A percentile compares a stretch with the other conserved stretches of the same genome.
These are phyloP conservation scores for Andrena chrysosceles DNA, from an alignment of 2,888 invertebrate species.

Conservation along the genomic window DNA sequence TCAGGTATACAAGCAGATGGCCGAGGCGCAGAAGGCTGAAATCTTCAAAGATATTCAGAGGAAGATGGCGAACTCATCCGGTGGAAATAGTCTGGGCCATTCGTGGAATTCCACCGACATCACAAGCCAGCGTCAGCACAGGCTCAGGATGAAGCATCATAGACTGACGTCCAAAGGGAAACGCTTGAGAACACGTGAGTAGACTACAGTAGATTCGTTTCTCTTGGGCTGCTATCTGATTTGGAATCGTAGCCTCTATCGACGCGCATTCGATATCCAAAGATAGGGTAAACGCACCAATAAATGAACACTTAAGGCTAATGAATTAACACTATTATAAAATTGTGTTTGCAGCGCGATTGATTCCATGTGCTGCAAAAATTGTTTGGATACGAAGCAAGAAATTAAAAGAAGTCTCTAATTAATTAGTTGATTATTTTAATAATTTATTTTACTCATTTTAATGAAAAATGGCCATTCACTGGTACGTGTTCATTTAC, in stretches of 20 bases:
- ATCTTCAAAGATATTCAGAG: slow-evolving; percentile 79
- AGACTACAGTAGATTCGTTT: neutral
- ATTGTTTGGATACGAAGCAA: too few species aligned
- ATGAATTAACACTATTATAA: too few species aligned
- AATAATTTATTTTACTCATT: too few species aligned
- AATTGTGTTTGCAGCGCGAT: too few species aligned
- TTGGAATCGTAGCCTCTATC: slow-evolving; percentile 1
- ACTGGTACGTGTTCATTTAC: too few species aligned
- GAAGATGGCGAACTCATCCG: slow-evolving; percentile 76
- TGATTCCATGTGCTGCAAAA: too few species aligned
- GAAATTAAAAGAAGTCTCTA: too few species aligned
- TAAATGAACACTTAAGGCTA: too few species aligned
- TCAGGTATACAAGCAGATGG: slow-evolving; percentile 68
- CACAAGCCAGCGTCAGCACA: slow-evolving; percentile 76
- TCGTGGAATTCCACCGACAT: slow-evolving; percentile 70
- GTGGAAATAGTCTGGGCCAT: slow-evolving; percentile 39
- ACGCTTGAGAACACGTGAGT: slow-evolving; percentile 80
- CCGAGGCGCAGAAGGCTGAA: slow-evolving; percentile 75
- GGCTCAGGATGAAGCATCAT: slow-evolving; percentile 81
- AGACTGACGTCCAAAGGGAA: slow-evolving; percentile 79
- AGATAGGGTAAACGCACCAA: too few species aligned
- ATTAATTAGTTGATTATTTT: too few species aligned
- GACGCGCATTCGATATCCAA: neutral
- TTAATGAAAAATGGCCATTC: too few species aligned
- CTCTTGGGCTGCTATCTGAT: neutral